phyloP scores from a whole-genome alignment of 2,113 vertebrate species.

The Lethenteron reissneri region DNA sequence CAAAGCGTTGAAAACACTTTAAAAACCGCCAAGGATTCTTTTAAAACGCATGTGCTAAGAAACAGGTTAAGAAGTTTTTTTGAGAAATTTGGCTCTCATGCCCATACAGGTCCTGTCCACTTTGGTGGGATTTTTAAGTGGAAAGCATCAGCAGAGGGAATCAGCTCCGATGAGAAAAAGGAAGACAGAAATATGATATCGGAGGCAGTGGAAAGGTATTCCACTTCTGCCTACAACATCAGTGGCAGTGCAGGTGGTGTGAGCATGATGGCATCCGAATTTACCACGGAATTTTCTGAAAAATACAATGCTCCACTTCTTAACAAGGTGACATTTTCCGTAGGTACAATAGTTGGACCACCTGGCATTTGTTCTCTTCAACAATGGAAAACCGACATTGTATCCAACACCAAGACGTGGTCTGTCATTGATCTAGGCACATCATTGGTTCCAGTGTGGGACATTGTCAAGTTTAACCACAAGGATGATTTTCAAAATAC shows the following conservation, averaged over 20 bases:
- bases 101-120: conserved; percentile 21
- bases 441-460: conserved; percentile 22
- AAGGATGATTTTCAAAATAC: conserved; percentile 14
- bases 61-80: conserved; percentile 16
- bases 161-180: conserved; percentile 9
- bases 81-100: conserved; percentile 23
- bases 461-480: conserved; percentile 18
- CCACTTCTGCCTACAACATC: too few species aligned
- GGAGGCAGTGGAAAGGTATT: too few species aligned
- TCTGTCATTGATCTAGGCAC: conserved; percentile 19
- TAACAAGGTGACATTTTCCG: conserved; percentile 9
- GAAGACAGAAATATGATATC: conserved; percentile 5
- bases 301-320: neutral
- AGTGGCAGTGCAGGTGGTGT: neutral
- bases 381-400: conserved; percentile 19
- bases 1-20: conserved; percentile 16
- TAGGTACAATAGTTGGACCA: conserved; percentile 19
- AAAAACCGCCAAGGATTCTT: neutral
- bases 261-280: conserved; percentile 10
- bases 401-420: conserved; percentile 19
- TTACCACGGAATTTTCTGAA: neutral
- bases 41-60: neutral
- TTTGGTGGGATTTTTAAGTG: conserved; percentile 29
- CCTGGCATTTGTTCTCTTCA: conserved; percentile 11
- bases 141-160: conserved; percentile 17